phyloP scores from a whole-genome alignment of 2,888 invertebrate genomes.

The Hedychridium roseum region DNA sequence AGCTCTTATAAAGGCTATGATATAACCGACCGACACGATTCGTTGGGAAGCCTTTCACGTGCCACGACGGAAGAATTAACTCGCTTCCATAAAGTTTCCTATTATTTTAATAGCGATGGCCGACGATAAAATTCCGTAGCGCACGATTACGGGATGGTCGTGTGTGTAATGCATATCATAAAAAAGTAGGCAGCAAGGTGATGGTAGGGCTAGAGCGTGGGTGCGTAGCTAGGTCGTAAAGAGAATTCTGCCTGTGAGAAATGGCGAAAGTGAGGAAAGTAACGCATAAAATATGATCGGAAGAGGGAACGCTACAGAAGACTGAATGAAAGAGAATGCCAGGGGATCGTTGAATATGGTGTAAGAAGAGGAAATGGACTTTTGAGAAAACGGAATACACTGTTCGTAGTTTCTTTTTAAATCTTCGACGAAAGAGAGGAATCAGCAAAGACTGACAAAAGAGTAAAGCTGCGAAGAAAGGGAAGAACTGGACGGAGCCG shows the following conservation, averaged over 20 bases:
- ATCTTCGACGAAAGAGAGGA: too few species aligned
- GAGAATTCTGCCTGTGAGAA: conserved; percentile 15
- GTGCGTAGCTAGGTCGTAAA: conserved; percentile 22
- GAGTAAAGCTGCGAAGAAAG: neutral
- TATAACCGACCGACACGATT: conserved; percentile 13
- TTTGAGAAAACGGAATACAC: neutral
- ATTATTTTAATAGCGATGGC: conserved; percentile 28
- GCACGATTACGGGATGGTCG: neutral
- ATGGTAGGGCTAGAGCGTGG: neutral
- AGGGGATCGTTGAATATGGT: neutral
- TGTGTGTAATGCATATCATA: neutral
- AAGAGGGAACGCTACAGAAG: neutral
- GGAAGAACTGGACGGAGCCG: conserved; percentile 2
- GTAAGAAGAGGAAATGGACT: neutral
- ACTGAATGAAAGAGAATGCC: neutral
- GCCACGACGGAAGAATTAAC: conserved; percentile 27
- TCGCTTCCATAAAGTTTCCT: conserved; percentile 28
- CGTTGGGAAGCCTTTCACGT: conserved; percentile 10
- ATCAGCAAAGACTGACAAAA: too few species aligned
- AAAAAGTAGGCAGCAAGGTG: neutral
- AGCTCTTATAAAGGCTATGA: conserved; percentile 7
- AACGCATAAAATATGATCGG: too few species aligned
- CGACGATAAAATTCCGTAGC: conserved; percentile 21
- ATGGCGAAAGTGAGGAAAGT: neutral
- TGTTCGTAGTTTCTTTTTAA: too few species aligned